Evolutionary conservation across 1,140 invertebrate genomes (phyloP), one percentile per base, ranked within the genome.

Genomic region (Drosophila murphyi): DNA sequence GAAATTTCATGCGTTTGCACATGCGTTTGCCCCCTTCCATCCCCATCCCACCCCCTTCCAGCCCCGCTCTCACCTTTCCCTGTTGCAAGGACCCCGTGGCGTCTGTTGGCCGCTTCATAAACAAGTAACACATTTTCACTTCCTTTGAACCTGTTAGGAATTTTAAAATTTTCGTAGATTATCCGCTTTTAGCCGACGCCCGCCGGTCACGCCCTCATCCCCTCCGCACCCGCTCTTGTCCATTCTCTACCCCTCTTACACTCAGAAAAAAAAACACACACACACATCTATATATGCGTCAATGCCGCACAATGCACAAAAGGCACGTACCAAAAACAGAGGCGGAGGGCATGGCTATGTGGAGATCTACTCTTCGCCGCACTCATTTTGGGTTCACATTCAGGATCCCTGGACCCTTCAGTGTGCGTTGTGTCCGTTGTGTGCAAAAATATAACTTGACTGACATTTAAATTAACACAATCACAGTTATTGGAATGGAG

Each of bases 391-490:
- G 70, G 55, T 65, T 29, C 70, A 65, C 63, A 79, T 68, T 41
- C 80, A 62, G 67, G 61, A 75, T 76, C 82, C 71, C 75, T 60
- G 35, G 41, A 55, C 37, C 8, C 60, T 54, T 3, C 28, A 47
- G 34, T 43, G 20, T 39, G 32, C 56, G 67, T 64, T 72, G 68
- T 69, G 52, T 68, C 62, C 64, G 62, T 69, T 75, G 72, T 83
- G 74, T 80, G 83, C 74, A 72, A 85, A 89, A 89, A 85, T 89
- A 89, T 89, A 89, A 89, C 85, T 89, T 89, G 85, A 89, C 85
- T 89, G 85, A 89, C 85, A 89, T 89, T 89, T 89, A 89, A 89
- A 89, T 89, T 89, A 89, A 89, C 85, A 89, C 85, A 89, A 89
- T 89, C 85, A 88, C 82, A 88, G 79, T 87, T 87, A 88, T 87